Percentiles rank a stretch among this genome's conserved stretches.
Evolutionary conservation across 2,888 invertebrate genomes (phyloP).

Genomic region (Ypsolopha scabrella): DNA sequence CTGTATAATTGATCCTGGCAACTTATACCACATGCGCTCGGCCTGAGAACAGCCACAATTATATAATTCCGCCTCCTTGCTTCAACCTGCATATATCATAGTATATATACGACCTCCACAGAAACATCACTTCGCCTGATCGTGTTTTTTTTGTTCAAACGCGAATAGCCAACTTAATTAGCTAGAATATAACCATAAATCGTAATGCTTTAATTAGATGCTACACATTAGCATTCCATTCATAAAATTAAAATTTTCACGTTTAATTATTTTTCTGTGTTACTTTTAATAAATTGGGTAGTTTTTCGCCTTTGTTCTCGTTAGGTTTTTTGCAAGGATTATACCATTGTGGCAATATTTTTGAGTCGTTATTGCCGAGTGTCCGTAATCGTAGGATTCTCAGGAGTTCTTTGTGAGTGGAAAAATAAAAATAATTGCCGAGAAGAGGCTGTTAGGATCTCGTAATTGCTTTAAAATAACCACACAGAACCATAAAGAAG

Average conservation of each 20-base stretch:
- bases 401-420: constrained; percentile 4
- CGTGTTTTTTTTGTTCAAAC: not conserved
- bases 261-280: not conserved
- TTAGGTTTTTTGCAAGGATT: not conserved
- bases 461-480: constrained; percentile 2
- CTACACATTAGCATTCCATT: not conserved
- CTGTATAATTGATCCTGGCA: constrained; percentile 14
- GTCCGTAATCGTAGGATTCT: constrained; percentile 1
- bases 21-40: not conserved
- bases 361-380: constrained; percentile 1
- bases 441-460: not conserved
- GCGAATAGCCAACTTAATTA: not conserved
- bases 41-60: constrained; percentile 8
- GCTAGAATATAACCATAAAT: constrained; percentile 2
- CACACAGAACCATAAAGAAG: not conserved
- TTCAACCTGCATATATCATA: not conserved
- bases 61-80: constrained; percentile 3
- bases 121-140: not conserved
- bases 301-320: not conserved
- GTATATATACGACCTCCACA: not conserved
- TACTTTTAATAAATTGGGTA: too few relatives aligned
- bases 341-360: not conserved
- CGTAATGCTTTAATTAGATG: constrained; percentile 1
- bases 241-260: constrained; percentile 1
- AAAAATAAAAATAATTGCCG: constrained; percentile 3